phyloP scores from a whole-genome alignment of 2,113 vertebrate genomes.

The Mirounga angustirostris region DNA sequence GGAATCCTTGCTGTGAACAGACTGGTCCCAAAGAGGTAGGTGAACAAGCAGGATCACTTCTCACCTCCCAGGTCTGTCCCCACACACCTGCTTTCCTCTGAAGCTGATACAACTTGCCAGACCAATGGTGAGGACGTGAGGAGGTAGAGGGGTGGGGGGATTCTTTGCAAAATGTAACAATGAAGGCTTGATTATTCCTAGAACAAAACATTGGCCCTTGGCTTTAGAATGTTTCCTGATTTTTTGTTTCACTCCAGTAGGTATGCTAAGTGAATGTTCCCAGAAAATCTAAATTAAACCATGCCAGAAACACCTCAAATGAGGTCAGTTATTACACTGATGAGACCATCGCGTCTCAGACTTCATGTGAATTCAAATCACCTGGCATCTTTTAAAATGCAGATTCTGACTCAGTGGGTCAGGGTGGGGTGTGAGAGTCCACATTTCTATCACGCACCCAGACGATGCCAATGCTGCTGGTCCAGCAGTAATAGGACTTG shows the following conservation, averaged over 20 bases:
- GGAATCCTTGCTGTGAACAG: not conserved
- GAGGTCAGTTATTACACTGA: not conserved
- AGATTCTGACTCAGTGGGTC: not conserved
- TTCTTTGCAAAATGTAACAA: not conserved
- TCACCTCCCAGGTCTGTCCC: not conserved
- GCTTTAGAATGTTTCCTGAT: not conserved
- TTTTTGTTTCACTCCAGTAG: not conserved
- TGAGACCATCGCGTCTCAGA: not conserved
- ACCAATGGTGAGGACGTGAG: not conserved
- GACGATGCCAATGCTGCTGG: not conserved
- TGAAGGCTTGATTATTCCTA: not conserved
- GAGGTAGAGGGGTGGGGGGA: too few relatives aligned
- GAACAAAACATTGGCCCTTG: not conserved
- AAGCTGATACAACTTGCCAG: not conserved
- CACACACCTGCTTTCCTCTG: not conserved
- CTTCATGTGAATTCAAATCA: not conserved
- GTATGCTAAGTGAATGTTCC: not conserved
- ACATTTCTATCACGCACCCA: not conserved
- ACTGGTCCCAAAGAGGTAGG: not conserved
- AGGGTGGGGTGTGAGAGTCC: not conserved
- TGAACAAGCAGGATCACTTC: not conserved
- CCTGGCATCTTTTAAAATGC: not conserved
- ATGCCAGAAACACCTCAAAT: not conserved
- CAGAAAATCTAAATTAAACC: conserved; percentile 13
- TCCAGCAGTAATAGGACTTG: not conserved